Evolutionary conservation across 1,140 invertebrate species (phyloP), one percentile per base, ranked within the genome.

Genomic region (Drosophila mauritiana): DNA sequence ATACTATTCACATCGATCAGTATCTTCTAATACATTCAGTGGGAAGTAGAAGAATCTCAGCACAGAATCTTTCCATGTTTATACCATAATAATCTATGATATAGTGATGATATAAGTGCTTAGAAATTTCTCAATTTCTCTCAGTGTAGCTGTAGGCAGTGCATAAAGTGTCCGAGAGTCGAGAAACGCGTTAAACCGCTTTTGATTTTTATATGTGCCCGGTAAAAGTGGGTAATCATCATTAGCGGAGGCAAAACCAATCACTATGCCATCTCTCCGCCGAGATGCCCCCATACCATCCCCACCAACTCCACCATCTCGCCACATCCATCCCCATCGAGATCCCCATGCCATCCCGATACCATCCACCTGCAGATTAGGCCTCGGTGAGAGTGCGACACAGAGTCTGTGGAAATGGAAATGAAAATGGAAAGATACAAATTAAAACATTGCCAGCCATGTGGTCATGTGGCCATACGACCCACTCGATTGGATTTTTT

Each of bases 151-250:
- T 52, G 46, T 64, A 39, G 59, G 43, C 46, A 64, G 64, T 68
- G 64, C 59, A 64, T 22, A 65, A 65, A 51, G 67, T 53, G 67
- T 37, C 68, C 52, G 27, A 68, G 64, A 68, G 37, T 54, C 73
- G 81, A 72, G 82, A 86, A 86, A 86, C 82, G 82, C 83, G 82
- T 86, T 88, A 86, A 86, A 86, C 82, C 82, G 82, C 82, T 86
- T 86, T 86, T 86, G 82, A 86, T 86, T 86, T 86, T 86, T 86
- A 86, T 68, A 80, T 59, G 61, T 61, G 58, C 37, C 55, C 49
- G 83, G 82, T 86, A 86, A 86, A 86, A 86, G 82, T 86, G 82
- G 83, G 82, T 88, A 86, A 86, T 86, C 82, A 86, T 86, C 82
- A 86, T 86, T 86, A 86, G 82, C 69, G 40, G 59, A 62, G 73